Evolutionary conservation across 1,140 invertebrate genomes (phyloP).

Genomic region (Pissodes strobi): DNA sequence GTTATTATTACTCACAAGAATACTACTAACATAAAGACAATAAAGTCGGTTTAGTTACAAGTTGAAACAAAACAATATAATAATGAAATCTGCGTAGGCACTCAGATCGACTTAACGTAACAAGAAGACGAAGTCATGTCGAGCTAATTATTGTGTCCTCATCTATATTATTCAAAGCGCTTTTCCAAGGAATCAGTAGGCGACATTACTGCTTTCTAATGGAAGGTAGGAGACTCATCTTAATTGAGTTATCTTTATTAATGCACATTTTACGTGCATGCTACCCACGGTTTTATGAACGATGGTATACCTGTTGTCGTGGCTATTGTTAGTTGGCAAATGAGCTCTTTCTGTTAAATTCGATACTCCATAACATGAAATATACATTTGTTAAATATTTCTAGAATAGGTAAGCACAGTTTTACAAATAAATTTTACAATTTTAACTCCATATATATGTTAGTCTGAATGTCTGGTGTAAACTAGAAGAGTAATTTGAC

Average conservation of each 20-base stretch:
- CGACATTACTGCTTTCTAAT: slow-evolving; percentile 38
- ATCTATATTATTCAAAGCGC: slow-evolving; percentile 35
- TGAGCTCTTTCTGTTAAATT: too few species aligned
- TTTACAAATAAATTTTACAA: too few species aligned
- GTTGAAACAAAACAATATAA: slow-evolving; percentile 12
- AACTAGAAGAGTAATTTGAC: too few species aligned
- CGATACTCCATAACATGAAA: too few species aligned
- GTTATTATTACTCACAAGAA: too few species aligned
- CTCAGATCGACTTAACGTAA: slow-evolving; percentile 12
- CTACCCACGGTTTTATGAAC: slow-evolving; percentile 8
- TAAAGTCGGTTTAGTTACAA: too few species aligned
- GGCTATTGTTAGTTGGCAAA: too few species aligned
- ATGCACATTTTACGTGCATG: slow-evolving; percentile 20
- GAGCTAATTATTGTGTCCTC: slow-evolving; percentile 31
- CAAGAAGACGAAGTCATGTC: slow-evolving; percentile 27
- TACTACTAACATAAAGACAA: too few species aligned
- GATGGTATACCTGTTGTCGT: background rate
- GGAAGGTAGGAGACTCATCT: slow-evolving; percentile 39
- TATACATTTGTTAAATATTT: too few species aligned
- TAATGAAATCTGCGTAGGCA: slow-evolving; percentile 13
- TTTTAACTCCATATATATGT: too few species aligned
- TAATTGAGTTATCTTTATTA: slow-evolving; percentile 43
- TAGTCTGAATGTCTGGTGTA: too few species aligned
- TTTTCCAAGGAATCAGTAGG: slow-evolving; percentile 36
- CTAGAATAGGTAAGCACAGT: too few species aligned